phyloP scores from a whole-genome alignment of 2,888 invertebrate genomes.

The Notocelia uddmanniana region DNA sequence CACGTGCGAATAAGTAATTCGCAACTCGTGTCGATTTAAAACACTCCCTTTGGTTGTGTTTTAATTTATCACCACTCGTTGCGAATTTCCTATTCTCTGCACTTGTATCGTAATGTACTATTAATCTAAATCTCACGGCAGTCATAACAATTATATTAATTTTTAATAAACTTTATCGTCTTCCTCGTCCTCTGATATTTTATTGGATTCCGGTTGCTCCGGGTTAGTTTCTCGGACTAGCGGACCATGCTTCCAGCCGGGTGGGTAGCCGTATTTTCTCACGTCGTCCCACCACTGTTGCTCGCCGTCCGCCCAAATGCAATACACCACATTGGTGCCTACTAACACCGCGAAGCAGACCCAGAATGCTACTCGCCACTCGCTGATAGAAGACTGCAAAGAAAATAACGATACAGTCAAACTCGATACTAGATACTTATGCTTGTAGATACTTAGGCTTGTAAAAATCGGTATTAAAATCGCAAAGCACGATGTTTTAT shows the following conservation, averaged over 20 bases:
- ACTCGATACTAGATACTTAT: not conserved
- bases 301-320: slow-evolving; percentile 86
- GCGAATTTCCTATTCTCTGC: too few relatives aligned
- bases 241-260: slow-evolving; percentile 55
- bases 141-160: too few relatives aligned
- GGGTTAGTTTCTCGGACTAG: slow-evolving; percentile 48
- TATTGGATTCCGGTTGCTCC: slow-evolving; percentile 46
- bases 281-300: slow-evolving; percentile 88
- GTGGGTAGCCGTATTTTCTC: slow-evolving; percentile 58
- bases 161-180: slow-evolving; percentile 7
- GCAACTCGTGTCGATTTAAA: too few relatives aligned
- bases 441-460: too few relatives aligned
- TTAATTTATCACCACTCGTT: too few relatives aligned
- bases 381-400: slow-evolving; percentile 69
- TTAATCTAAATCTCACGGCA: too few relatives aligned
- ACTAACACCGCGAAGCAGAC: slow-evolving; percentile 85
- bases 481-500: too few relatives aligned
- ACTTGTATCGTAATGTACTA: too few relatives aligned
- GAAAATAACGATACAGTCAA: not conserved
- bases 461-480: not conserved
- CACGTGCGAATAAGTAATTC: too few relatives aligned
- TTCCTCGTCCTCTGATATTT: slow-evolving; percentile 45
- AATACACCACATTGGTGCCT: slow-evolving; percentile 84
- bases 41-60: too few relatives aligned
- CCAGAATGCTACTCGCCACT: slow-evolving; percentile 87